Evolutionary conservation across 1,140 invertebrate genomes (phyloP).

Genomic region (Brachionus koreanus): DNA sequence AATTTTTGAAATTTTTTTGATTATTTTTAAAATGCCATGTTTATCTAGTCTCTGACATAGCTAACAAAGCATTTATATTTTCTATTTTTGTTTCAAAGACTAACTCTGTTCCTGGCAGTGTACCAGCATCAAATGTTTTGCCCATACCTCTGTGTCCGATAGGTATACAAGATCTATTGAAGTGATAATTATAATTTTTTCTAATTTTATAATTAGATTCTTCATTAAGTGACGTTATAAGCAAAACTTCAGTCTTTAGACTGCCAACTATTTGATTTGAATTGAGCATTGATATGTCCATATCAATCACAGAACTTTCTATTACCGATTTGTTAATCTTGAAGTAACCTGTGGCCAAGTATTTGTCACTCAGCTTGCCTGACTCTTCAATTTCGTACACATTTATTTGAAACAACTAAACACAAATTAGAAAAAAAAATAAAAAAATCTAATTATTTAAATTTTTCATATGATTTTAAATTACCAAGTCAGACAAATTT

Average conservation of each 20-base stretch:
- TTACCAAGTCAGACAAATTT: conserved; percentile 16
- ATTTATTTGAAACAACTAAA: conserved; percentile 43
- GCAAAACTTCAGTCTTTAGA: conserved; percentile 31
- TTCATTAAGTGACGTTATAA: background rate
- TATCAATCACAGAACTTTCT: conserved; percentile 10
- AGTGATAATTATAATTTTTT: conserved; percentile 40
- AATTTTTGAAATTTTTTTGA: background rate
- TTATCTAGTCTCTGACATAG: background rate
- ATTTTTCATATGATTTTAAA: background rate
- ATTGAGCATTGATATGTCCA: conserved; percentile 25
- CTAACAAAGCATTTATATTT: background rate
- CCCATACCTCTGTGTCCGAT: conserved; percentile 45
- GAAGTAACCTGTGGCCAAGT: conserved; percentile 38
- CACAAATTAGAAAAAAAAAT: background rate
- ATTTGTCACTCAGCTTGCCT: conserved; percentile 19
- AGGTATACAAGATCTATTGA: conserved; percentile 17
- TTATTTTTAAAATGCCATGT: background rate
- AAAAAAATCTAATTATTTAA: too few relatives aligned
- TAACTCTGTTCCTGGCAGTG: conserved; percentile 22
- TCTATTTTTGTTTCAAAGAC: background rate
- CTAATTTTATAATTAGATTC: background rate
- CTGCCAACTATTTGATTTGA: conserved; percentile 42
- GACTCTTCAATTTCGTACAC: conserved; percentile 18
- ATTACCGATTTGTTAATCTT: conserved; percentile 1
- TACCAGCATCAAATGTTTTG: conserved; percentile 31